Base-by-base conservation (phyloP, 2,113 vertebrate species). In the Cynocephalus volans region DNA sequence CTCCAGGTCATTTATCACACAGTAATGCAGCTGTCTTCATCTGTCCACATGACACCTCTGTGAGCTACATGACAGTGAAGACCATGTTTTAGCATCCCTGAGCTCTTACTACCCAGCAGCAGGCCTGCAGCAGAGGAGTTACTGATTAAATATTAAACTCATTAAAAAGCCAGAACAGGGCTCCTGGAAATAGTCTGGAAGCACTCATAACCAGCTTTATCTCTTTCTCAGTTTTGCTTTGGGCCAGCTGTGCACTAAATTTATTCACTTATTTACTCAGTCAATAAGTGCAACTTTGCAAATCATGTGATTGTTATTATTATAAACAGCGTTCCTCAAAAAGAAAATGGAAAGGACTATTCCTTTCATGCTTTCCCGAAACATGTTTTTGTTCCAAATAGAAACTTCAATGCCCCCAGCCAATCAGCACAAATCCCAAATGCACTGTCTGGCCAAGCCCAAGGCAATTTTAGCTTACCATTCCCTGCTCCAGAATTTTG, bases 231-330 rank as follows among this genome's bases (percentile, higher is more conserved):
- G 50, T 80, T 91, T 50, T 1, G 52, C 41, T 58, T 72, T 19
- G 15, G 52, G 77, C 86, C 93, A 92, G 91, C 95, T 92, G 45
- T 45, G 10, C 18, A 67, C 79, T 65, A 87, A 96, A 80, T 83
- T 50, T 80, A 91, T 64, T 96, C 89, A 23, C 41, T 92, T 93
- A 94, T 91, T 98, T 97, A 97, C 86, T 95, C 41, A 73, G 48
- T 93, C 97, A 91, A 92, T 94, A 96, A 93, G 89, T 7, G 54
- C 60, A 72, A 82, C 90, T 80, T 86, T 84, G 93, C 76, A 88
- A 80, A 84, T 93, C 91, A 81, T 13, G 54, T 17, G 50, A 79
- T 85, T 45, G 50, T 79, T 96, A 80, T 90, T 72, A 73, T 88
- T 56, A 86, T 80, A 97, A 96, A 91, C 77, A 89, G 77, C 15